Percentiles rank a stretch among this genome's conserved stretches.
These are phyloP conservation scores for Ochlodes sylvanus DNA, from an alignment of 2,888 invertebrate genomes.

Conservation along the genomic window DNA sequence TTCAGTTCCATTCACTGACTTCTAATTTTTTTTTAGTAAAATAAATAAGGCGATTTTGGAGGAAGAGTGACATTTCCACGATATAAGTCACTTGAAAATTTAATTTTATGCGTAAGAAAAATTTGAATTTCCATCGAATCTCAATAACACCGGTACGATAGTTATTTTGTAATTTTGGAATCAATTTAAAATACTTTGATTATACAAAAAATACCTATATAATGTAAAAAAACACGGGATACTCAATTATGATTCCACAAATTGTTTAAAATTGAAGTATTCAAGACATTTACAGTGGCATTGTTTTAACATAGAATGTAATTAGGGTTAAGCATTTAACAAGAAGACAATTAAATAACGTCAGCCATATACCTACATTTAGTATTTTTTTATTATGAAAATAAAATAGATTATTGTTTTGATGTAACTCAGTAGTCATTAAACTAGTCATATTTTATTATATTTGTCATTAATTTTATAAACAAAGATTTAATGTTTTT, in stretches of 20 bases:
- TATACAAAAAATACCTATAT: not conserved
- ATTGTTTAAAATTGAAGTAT: not conserved
- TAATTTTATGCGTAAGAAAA: not conserved
- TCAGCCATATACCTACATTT: conserved; percentile 9
- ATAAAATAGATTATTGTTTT: conserved; percentile 3
- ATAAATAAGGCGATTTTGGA: conserved; percentile 2
- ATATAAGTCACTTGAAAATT: not conserved
- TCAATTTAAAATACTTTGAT: not conserved
- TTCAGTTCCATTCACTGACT: conserved; percentile 77
- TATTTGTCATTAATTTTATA: conserved; percentile 44
- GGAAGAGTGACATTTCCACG: conserved; percentile 13
- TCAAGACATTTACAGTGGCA: conserved; percentile 27
- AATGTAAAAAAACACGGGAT: not conserved
- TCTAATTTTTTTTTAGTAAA: conserved; percentile 57
- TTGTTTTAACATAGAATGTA: conserved; percentile 14
- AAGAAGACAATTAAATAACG: conserved; percentile 1
- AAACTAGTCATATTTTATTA: conserved; percentile 44
- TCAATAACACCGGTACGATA: not conserved
- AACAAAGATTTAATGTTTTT: conserved; percentile 11
- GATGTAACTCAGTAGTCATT: conserved; percentile 22
- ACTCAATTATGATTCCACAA: conserved; percentile 8
- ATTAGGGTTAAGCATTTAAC: conserved; percentile 32
- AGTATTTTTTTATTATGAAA: not conserved
- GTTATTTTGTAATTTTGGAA: conserved; percentile 6
- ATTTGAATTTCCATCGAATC: not conserved